Conservation (phyloP, 2,113 vertebrate genomes). For the Acinonyx jubatus region DNA sequence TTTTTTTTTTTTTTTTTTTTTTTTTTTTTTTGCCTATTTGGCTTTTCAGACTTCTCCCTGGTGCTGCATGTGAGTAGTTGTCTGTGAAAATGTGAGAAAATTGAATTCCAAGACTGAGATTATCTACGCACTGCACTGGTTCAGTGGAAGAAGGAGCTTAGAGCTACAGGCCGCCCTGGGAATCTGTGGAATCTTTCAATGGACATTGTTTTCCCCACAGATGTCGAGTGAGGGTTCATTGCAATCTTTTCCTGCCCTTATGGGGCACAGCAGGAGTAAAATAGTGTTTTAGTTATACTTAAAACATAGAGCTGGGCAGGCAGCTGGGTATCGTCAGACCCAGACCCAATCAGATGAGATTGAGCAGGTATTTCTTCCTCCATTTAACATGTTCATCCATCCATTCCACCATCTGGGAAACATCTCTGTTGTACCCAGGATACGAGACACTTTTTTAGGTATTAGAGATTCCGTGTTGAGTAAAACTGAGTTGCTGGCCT, state of each 20-base stretch:
- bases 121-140: fast-evolving
- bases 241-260: not conserved
- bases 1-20: not conserved
- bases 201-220: not conserved
- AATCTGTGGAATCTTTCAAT: not conserved
- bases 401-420: not conserved
- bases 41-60: not conserved
- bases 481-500: not conserved
- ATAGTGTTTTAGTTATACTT: not conserved
- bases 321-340: not conserved
- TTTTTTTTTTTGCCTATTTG: not conserved
- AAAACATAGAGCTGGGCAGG: not conserved
- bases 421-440: not conserved
- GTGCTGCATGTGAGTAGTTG: not conserved
- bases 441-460: not conserved
- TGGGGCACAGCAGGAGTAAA: not conserved
- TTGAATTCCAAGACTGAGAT: not conserved
- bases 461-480: not conserved
- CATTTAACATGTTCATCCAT: not conserved
- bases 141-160: not conserved
- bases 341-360: not conserved
- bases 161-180: not conserved
- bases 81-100: not conserved
- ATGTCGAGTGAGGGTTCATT: not conserved
- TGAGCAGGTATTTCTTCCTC: not conserved